Evolutionary conservation across 2,888 invertebrate species (phyloP), one percentile per base, ranked within the genome.

Genomic region (Zygaena filipendulae): DNA sequence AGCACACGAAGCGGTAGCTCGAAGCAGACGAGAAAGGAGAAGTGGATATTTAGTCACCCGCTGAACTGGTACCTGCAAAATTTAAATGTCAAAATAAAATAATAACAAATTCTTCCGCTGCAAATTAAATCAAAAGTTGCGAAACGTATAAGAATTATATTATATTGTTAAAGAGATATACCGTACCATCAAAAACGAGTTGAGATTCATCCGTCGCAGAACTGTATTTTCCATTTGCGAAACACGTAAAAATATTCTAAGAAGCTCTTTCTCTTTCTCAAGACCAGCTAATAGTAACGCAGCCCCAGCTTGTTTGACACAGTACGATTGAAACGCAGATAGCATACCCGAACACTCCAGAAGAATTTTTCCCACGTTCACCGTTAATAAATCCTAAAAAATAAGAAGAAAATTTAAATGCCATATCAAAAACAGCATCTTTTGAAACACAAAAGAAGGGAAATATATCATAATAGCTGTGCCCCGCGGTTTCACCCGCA

Each of bases 201-300:
- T 95, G 25, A 97, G 82, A 66, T 96, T 96, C 96, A 97, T 97
- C 47, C 96, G 84, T 45, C 97, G 83, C 44, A 97, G 77, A 38
- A 95, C 90, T 11, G 92, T 87, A 64, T 97, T 97, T 68, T 97
- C 97, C 91, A 95, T 95, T 81, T 97, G 97, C 19, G 96, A 96
- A 33, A 96, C 97, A 61, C 93, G 87, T 33, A 97, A 83, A 71
- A 97, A 97, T 70, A 97, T 95, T 62, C 95, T 83, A 43, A 97
- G 79, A 31, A 97, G 83, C 63, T 97, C 96, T 66, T 95, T 95
- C 59, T 97, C 96, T 70, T 95, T 94, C 75, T 96, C 95, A 33
- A 96, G 81, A 59, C 93, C 92, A 38, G 95, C 92, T 40, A 97
- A 70, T 21, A 95, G 79, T 29, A 95, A 75, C 39, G 94, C 93